These are phyloP conservation scores for Sinocyclocheilus anophthalmus DNA, from an alignment of 2,113 vertebrate species.

Conservation along the genomic window DNA sequence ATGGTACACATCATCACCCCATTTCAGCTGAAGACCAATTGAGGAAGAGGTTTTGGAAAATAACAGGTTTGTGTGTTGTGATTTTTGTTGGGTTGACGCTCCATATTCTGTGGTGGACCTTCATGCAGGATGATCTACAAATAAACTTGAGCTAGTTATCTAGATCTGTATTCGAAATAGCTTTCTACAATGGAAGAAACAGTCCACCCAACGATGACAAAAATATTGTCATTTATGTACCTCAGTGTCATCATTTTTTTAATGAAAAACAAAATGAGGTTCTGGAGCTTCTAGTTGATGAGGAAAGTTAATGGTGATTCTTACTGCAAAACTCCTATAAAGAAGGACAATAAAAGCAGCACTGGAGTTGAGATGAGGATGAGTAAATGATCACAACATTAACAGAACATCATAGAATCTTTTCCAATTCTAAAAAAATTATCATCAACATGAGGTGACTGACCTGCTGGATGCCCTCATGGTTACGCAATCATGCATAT, in stretches of 20 bases:
- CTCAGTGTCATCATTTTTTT: neutral
- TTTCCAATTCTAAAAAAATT: neutral
- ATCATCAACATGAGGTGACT: neutral
- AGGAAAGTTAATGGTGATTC: neutral
- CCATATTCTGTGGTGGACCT: neutral
- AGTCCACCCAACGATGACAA: neutral
- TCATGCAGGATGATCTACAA: neutral
- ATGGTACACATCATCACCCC: conserved; percentile 2
- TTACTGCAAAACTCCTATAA: neutral
- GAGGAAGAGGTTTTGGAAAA: conserved; percentile 15
- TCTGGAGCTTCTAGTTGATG: neutral
- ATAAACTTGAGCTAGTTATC: neutral
- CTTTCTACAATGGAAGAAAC: neutral
- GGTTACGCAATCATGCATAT: neutral
- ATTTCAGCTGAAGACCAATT: conserved; percentile 2
- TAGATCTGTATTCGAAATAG: neutral
- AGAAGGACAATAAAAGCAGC: neutral
- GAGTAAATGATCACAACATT: neutral
- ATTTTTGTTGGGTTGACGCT: neutral
- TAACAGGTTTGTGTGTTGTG: neutral
- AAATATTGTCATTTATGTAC: neutral
- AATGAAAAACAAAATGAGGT: too few relatives aligned
- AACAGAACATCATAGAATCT: neutral
- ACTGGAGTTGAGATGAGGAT: neutral
- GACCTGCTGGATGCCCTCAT: neutral